Evolutionary conservation across 2,888 invertebrate genomes (phyloP), one percentile per base, ranked within the genome.

Genomic region (Dioctria rufipes): DNA sequence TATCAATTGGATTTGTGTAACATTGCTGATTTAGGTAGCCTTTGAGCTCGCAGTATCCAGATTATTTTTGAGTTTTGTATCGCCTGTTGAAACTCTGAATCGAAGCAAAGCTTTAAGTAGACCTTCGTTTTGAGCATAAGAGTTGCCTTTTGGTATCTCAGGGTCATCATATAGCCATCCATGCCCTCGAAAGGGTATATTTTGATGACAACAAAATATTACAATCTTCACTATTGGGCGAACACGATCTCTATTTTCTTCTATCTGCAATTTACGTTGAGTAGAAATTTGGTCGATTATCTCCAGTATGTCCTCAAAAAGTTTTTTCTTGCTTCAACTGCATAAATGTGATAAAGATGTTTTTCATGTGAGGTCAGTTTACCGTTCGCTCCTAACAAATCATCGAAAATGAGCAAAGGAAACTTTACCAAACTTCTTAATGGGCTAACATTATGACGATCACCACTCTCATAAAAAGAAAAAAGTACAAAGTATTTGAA

Each of bases 311-410:
- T 5, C 5, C 4, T 4, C 5, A 63, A 39, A 63, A 63, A 63
- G 63, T 63, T 63, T n/a, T 63, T 63, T 37, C 63, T 37, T 9
- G 37, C 5, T 39, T 63, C 63, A 9, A 63, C 39, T 9, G 63
- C 63, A 4, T 4, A 6, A 9, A 9, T 4, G 39, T 63, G 63
- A n/a, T 63, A 63, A 4, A 9, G 63, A 39, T 63, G 5, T 9
- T 11, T 6, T 39, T 63, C 9, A 11, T 63, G 63, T 39, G 25
- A 4, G 4, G 4, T 4, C 5, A 63, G 39, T 37, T 4, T 5
- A 6, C 63, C 63, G 5, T 39, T 39, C n/a, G 5, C 63, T 6
- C 63, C 63, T 4, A 63, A 11, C n/a, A 37, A 63, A n/a, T 63
- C 39, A 39, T 63, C 39, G 11, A 63, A 63, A 39, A 5, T 37